Evolutionary conservation across 2,888 invertebrate species (phyloP).

Genomic region (Lysandra bellargus): DNA sequence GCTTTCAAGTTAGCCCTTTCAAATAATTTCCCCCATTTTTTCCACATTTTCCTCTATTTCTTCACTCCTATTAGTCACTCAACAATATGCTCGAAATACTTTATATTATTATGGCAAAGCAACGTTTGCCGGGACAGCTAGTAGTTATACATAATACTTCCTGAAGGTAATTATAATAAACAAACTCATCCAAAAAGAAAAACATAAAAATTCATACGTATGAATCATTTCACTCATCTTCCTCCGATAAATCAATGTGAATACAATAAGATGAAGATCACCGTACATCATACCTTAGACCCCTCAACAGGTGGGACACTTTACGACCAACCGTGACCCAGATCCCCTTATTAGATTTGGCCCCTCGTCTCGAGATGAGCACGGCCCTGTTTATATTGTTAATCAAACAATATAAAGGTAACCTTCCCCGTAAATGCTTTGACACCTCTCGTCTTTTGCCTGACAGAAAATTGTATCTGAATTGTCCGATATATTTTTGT

Average conservation of each 20-base stretch:
- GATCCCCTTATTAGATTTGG: constrained; percentile 50
- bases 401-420: constrained; percentile 21
- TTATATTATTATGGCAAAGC: too few relatives aligned
- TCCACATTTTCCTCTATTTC: too few relatives aligned
- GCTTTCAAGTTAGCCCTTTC: too few relatives aligned
- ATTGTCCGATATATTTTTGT: too few relatives aligned
- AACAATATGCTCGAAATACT: too few relatives aligned
- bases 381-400: constrained; percentile 43
- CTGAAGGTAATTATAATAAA: not conserved
- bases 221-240: not conserved
- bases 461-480: not conserved
- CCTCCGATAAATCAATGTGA: constrained; percentile 12
- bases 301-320: constrained; percentile 42
- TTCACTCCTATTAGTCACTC: too few relatives aligned
- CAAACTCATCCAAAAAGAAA: not conserved
- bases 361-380: constrained; percentile 44
- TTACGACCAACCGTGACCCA: constrained; percentile 50
- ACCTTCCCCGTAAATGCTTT: constrained; percentile 14
- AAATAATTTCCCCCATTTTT: too few relatives aligned
- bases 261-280: not conserved
- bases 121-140: too few relatives aligned
- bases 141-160: too few relatives aligned
- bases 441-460: constrained; percentile 1
- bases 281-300: constrained; percentile 11
- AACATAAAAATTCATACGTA: not conserved